phyloP scores from a whole-genome alignment of 2,888 invertebrate species.

The Alentia gelatinosa region DNA sequence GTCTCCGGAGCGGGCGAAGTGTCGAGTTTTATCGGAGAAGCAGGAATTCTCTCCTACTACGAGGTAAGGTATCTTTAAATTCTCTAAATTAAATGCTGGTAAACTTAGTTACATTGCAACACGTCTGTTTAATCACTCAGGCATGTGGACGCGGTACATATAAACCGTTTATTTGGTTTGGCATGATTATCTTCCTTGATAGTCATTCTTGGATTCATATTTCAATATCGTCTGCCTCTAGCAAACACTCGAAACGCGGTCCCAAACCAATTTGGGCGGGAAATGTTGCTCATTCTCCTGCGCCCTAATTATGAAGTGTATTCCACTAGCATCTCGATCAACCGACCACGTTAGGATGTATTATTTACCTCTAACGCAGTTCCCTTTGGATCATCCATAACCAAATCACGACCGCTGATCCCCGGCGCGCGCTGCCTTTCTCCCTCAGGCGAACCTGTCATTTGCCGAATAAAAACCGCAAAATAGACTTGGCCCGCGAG shows the following conservation, averaged over 20 bases:
- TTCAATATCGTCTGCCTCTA: neutral
- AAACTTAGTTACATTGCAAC: too few species aligned
- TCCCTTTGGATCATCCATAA: neutral
- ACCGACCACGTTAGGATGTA: neutral
- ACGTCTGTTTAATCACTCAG: too few species aligned
- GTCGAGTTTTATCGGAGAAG: conserved; percentile 71
- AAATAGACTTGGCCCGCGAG: too few species aligned
- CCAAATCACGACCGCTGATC: neutral
- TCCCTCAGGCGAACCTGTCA: neutral
- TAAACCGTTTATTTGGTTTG: too few species aligned
- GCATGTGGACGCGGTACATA: too few species aligned
- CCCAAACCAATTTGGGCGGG: neutral
- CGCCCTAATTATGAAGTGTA: neutral
- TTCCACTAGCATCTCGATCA: neutral
- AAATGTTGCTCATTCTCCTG: neutral
- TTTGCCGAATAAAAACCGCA: neutral
- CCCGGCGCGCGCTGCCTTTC: neutral
- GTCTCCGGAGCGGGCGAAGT: conserved; percentile 67
- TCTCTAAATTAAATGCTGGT: too few species aligned
- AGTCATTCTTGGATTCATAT: too few species aligned
- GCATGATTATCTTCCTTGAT: too few species aligned
- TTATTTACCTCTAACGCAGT: neutral
- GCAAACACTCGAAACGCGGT: neutral
- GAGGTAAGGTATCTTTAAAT: conserved; percentile 68
- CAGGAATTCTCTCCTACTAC: conserved; percentile 75